phyloP scores from a whole-genome alignment of 1,140 invertebrate genomes.

The Mya arenaria region DNA sequence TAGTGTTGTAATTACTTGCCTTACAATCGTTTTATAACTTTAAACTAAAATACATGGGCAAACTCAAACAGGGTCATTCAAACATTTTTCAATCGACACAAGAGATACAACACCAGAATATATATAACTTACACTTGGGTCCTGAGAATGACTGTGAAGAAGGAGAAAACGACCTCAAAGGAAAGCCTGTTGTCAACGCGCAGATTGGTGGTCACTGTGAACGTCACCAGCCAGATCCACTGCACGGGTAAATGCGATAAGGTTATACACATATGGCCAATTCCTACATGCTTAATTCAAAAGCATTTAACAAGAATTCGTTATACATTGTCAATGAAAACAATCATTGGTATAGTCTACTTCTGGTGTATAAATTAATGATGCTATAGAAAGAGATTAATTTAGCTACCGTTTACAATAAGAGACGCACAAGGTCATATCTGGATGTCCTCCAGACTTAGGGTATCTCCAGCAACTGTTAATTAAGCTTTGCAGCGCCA shows the following conservation, averaged over 20 bases:
- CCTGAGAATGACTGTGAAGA: conserved; percentile 69
- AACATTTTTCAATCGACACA: not conserved
- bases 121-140: conserved; percentile 68
- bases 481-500: conserved; percentile 82
- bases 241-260: conserved; percentile 32
- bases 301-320: not conserved
- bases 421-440: conserved; percentile 80
- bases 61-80: not conserved
- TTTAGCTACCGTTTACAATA: too few relatives aligned
- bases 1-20: too few relatives aligned
- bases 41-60: too few relatives aligned
- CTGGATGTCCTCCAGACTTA: conserved; percentile 79
- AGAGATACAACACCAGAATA: not conserved
- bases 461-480: conserved; percentile 79
- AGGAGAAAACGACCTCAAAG: conserved; percentile 69
- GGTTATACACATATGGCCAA: not conserved
- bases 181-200: conserved; percentile 68
- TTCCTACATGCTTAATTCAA: not conserved
- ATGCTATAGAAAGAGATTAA: too few relatives aligned
- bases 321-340: not conserved
- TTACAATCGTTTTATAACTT: too few relatives aligned
- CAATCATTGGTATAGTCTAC: not conserved
- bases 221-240: conserved; percentile 72
- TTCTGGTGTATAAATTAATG: not conserved
- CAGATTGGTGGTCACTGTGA: conserved; percentile 60